Evolutionary conservation across 2,888 invertebrate species (phyloP), one percentile per base, ranked within the genome.

Genomic region (Temnothorax rugatulus): DNA sequence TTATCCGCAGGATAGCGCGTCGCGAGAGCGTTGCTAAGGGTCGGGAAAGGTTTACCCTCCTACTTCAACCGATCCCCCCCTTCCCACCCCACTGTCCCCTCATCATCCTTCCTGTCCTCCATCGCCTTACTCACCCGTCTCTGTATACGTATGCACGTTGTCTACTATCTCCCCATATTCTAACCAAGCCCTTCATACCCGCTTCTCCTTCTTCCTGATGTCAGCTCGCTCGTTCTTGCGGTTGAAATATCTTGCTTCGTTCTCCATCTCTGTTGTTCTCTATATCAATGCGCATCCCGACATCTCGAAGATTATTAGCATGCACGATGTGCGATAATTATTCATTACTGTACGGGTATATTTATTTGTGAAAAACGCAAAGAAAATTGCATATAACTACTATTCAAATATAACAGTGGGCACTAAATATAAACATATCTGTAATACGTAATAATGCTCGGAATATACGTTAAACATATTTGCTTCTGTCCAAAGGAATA

Each of bases 1-100:
- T 95, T 95, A 95, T 95, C 95, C 94, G 90, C 93, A 93, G 94
- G 94, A 93, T 93, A 93, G 92, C 92, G 92, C 90, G 91, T 91
- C 92, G 93, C 92, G 91, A 90, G 90, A 90, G 89, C 91, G 92
- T 92, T 91, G 92, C 91, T 90, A 93, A 92, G 92, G 92, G 92
- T 92, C 87, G 93, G 91, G 91, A 93, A 90, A 92, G 91, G 89
- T 91, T 91, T 89, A 87, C 88, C 91, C 90, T 85, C 91, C 88
- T 87, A 86, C 90, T 54, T 50, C 87, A 75, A 77, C 87, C 84
- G 82, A 83, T 88, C 81, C 77, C 82, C 82, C 84, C 84, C 83
- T 84, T 85, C 34, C 50, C n/a, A 34, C 59, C 47, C 79, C 59
- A 63, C 47, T 34, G 69, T 63, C 38, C 29, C 38, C 71, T 50